Evolutionary conservation across 2,113 vertebrate species (phyloP).

Genomic region (Micromys minutus): DNA sequence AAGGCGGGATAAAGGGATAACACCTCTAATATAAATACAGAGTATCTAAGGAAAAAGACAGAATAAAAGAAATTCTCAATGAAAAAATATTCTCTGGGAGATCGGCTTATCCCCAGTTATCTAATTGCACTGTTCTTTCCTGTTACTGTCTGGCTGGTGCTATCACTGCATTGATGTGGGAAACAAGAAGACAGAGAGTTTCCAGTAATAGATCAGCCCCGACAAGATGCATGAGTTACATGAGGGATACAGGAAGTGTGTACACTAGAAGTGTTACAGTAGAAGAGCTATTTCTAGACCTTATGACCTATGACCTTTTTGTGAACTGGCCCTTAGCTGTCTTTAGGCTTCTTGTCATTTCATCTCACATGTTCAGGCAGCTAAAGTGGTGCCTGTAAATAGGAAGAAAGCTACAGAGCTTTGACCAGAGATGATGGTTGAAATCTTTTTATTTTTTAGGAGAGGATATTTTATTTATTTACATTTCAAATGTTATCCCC

Average conservation of each 20-base stretch:
- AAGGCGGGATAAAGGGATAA: no score
- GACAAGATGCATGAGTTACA: not conserved
- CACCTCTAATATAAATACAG: no score
- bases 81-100: not conserved
- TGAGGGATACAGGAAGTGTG: accelerated
- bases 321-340: not conserved
- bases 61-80: no score
- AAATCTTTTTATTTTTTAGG: no score
- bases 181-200: not conserved
- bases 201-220: not conserved
- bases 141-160: not conserved
- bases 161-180: not conserved
- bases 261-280: not conserved
- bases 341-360: not conserved
- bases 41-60: no score
- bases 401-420: not conserved
- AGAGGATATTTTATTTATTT: no score
- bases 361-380: not conserved
- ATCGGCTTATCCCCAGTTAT: not conserved
- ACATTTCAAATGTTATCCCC: no score
- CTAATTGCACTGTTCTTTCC: not conserved
- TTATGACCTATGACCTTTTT: not conserved
- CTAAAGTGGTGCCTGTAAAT: no score
- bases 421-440: not conserved
- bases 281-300: not conserved